Conservation (phyloP, 2,797 vertebrate species). For the Muscicapa striata region DNA sequence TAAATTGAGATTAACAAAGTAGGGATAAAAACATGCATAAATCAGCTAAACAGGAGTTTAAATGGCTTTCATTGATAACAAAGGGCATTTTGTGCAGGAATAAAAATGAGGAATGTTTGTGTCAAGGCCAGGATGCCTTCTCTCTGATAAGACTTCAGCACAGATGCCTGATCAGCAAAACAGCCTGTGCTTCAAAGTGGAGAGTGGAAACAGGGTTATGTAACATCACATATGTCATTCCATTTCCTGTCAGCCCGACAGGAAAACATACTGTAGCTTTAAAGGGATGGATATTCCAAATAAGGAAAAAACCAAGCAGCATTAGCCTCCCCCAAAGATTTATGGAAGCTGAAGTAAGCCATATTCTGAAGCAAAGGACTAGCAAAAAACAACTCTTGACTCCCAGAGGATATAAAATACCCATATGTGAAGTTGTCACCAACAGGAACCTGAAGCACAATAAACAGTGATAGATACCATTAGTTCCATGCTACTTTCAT, state of each 20-base stretch:
- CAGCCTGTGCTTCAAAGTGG: not conserved
- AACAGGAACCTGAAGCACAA: not conserved
- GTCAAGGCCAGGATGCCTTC: not conserved
- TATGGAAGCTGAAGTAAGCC: not conserved
- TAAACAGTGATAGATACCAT: not conserved
- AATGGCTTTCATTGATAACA: not conserved
- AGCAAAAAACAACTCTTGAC: not conserved
- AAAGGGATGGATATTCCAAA: not conserved
- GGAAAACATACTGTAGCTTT: not conserved
- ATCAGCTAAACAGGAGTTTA: not conserved
- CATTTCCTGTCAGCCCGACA: not conserved
- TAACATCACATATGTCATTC: not conserved
- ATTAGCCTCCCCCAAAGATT: not conserved
- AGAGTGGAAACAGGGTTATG: not conserved
- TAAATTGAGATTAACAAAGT: not conserved
- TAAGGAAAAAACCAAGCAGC: not conserved
- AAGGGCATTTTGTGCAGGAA: not conserved
- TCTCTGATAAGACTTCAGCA: not conserved
- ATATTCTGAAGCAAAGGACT: not conserved
- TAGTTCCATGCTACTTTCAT: not conserved
- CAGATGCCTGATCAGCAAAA: not conserved
- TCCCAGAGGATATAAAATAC: not conserved
- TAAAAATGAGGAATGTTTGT: not conserved
- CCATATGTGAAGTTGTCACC: rapidly evolving
- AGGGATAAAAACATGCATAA: rapidly evolving